Conservation (phyloP, 2,888 invertebrate species). For the Philonicus albiceps region DNA sequence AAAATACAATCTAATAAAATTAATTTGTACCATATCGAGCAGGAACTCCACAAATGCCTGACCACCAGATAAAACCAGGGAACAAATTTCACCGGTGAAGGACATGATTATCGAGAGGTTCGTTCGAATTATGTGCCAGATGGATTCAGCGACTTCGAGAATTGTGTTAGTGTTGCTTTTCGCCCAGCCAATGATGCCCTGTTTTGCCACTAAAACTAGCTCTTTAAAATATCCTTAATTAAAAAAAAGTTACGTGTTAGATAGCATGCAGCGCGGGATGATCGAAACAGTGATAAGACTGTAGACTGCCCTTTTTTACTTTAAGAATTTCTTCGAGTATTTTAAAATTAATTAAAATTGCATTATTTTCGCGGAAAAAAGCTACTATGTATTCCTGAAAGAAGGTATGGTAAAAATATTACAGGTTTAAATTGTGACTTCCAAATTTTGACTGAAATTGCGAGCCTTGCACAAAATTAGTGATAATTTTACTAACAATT, state of each 20-base stretch:
- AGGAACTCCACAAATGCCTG: constrained; percentile 89
- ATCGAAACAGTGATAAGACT: not conserved
- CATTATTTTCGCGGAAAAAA: not conserved
- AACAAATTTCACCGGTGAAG: constrained; percentile 85
- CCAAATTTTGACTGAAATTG: not conserved
- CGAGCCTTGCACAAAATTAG: too few relatives aligned
- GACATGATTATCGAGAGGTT: constrained; percentile 88
- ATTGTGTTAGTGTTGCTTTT: constrained; percentile 91
- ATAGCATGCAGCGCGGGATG: constrained; percentile 53
- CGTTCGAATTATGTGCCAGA: constrained; percentile 91
- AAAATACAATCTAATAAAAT: not conserved
- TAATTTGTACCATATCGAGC: constrained; percentile 75
- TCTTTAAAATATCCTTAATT: constrained; percentile 64
- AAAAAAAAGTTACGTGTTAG: constrained; percentile 58
- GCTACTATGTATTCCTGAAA: not conserved
- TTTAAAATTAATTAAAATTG: not conserved
- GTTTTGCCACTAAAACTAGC: constrained; percentile 64
- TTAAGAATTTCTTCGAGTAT: not conserved
- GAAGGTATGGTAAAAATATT: not conserved
- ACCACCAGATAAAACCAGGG: constrained; percentile 86
- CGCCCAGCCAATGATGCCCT: constrained; percentile 79
- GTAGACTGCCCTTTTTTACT: constrained; percentile 11
- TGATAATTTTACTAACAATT: not conserved
- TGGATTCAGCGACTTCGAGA: constrained; percentile 82
- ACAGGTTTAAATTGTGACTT: not conserved